Base-by-base conservation (phyloP, 2,797 vertebrate species). In the Labroides dimidiatus region DNA sequence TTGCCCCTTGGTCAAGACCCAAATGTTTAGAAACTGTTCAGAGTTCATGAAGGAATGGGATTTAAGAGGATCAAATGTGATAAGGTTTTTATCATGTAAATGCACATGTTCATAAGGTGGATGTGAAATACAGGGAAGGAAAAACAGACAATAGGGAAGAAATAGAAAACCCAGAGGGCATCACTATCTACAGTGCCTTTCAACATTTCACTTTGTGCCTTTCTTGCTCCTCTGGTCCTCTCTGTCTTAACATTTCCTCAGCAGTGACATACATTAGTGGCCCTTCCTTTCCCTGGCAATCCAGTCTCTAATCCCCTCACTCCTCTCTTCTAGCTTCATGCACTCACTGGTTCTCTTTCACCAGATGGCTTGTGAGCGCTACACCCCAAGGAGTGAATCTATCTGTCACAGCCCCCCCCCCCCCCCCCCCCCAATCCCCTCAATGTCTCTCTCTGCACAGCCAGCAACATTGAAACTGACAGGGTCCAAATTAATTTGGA, bases 401-500 rank as follows among this genome's bases (percentile, higher is more conserved):
- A 87, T 88, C 84, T 78, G 62, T 91, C 90, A 91, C 84, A 88
- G 81, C 82, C 50, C 71, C 71, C 62, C 68, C 65, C 65, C 72
- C 19, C 61, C 57, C 45, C 56, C 12, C 23, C 13, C 21, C 48
- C 6, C n/a, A n/a, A n/a, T n/a, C 52, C 59, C 71, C 75, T 53
- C 66, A 56, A 71, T 49, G 78, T 88, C 85, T 84, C 77, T 76
- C 72, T 64, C 65, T 15, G 3, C 66, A 47, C 62, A 68, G 75
- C 82, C 69, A 10, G 66, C 79, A 77, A 78, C 80, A 74, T 81
- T 21, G 42, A 85, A 88, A 89, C 67, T 88, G 91, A 93, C 81
- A 56, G 89, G 82, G 75, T 78, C 72, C 75, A 92, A 93, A 94
- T 93, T 86, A 91, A 92, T 88, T 91, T 90, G 78, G 90, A 92